Evolutionary conservation across 2,888 invertebrate species (phyloP).

Genomic region (Meteorus cinctellus): DNA sequence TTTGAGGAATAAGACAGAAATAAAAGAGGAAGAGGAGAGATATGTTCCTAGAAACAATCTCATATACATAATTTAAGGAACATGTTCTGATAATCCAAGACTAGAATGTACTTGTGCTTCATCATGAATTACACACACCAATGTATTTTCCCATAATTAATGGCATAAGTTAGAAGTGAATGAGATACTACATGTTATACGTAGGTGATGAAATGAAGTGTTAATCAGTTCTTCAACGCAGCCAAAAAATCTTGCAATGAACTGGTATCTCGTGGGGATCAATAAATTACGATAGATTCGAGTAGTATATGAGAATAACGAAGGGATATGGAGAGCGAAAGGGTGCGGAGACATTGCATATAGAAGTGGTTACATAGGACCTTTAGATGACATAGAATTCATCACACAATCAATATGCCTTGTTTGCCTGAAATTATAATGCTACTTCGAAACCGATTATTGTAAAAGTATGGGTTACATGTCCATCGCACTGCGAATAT

Average conservation of each 20-base stretch:
- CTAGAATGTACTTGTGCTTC: too few relatives aligned
- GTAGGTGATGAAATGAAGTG: background rate
- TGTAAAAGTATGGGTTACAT: background rate
- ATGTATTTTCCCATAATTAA: too few relatives aligned
- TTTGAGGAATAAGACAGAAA: too few relatives aligned
- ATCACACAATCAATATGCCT: too few relatives aligned
- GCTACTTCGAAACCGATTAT: too few relatives aligned
- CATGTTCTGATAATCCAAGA: too few relatives aligned
- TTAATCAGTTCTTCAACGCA: conserved; percentile 51
- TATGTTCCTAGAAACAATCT: too few relatives aligned
- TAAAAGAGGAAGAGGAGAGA: too few relatives aligned
- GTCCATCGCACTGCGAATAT: background rate
- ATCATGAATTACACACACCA: too few relatives aligned
- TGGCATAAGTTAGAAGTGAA: background rate
- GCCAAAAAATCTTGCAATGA: conserved; percentile 59
- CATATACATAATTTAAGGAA: too few relatives aligned
- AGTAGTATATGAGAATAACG: conserved; percentile 50
- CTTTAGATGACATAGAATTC: too few relatives aligned
- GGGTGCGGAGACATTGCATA: background rate
- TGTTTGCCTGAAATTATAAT: too few relatives aligned
- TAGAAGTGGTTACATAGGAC: conserved; percentile 16
- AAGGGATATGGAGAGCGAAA: conserved; percentile 36
- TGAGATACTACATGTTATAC: conserved; percentile 40
- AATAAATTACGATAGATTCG: conserved; percentile 64
- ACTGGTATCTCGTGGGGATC: conserved; percentile 61